A percentile compares a stretch with the other conserved stretches of the same genome.
These are phyloP conservation scores for Ellobium chinense DNA, from an alignment of 2,888 invertebrate species.

Conservation along the genomic window DNA sequence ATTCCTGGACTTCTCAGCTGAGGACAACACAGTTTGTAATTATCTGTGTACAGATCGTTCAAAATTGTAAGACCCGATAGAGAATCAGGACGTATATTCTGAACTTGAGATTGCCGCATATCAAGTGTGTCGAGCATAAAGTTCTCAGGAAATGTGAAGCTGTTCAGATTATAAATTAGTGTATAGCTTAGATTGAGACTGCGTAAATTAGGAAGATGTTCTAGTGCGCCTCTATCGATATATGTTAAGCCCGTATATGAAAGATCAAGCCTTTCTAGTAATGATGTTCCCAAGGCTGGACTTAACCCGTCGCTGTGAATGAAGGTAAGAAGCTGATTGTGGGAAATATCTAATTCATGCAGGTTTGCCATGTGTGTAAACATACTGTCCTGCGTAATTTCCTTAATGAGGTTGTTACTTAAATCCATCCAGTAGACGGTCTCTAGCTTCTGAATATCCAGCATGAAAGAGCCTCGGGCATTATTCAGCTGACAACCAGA, in stretches of 20 bases:
- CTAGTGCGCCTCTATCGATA: neutral
- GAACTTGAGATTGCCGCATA: neutral
- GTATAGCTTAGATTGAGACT: conserved; percentile 12
- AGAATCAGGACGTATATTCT: neutral
- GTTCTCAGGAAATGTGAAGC: neutral
- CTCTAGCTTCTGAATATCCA: neutral
- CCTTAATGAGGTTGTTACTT: neutral
- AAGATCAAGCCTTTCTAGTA: conserved; percentile 18
- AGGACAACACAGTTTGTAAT: conserved; percentile 24
- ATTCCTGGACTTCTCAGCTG: neutral
- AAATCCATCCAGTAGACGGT: neutral
- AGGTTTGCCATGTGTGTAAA: neutral
- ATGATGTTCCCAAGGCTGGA: neutral
- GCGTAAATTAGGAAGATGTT: neutral
- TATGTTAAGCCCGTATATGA: conserved; percentile 11
- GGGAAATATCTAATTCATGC: neutral
- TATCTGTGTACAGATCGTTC: neutral
- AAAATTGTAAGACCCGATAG: neutral
- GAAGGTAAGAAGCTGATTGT: neutral
- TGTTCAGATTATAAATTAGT: neutral
- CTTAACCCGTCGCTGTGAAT: neutral
- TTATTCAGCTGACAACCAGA: neutral
- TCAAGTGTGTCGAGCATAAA: neutral
- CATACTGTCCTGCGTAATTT: neutral
- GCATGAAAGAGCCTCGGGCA: neutral